Evolutionary conservation across 2,888 invertebrate species (phyloP).

Genomic region (Scaptodrosophila latifasciaeformis): DNA sequence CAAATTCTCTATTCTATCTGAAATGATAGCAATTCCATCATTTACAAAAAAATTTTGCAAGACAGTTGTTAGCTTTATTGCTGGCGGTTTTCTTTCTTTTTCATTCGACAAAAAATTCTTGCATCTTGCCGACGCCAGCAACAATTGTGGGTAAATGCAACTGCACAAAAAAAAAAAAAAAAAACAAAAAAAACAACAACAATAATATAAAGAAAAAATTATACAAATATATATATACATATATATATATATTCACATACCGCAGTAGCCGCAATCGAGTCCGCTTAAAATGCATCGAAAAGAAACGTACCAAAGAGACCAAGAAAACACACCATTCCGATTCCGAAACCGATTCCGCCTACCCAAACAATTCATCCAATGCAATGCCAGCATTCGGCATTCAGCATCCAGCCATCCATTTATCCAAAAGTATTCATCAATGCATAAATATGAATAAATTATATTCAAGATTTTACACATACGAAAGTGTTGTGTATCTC

Average conservation of each 20-base stretch:
- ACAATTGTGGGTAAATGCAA: slow-evolving; percentile 14
- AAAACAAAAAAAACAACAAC: slow-evolving; percentile 15
- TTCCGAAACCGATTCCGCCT: slow-evolving; percentile 1
- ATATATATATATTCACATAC: slow-evolving; percentile 27
- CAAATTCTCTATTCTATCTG: slow-evolving; percentile 24
- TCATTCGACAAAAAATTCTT: slow-evolving; percentile 38
- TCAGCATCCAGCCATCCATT: not conserved
- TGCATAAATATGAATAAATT: not conserved
- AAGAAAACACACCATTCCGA: too few species aligned
- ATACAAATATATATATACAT: not conserved
- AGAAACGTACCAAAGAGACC: slow-evolving; percentile 1
- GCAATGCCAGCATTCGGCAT: slow-evolving; percentile 31
- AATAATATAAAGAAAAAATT: too few species aligned
- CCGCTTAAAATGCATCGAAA: slow-evolving; percentile 12
- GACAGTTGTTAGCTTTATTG: slow-evolving; percentile 24
- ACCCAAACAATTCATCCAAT: not conserved
- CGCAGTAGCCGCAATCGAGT: not conserved
- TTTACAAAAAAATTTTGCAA: slow-evolving; percentile 31
- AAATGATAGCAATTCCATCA: slow-evolving; percentile 64
- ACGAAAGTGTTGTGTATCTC: slow-evolving; percentile 48
- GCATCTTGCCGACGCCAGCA: slow-evolving; percentile 53
- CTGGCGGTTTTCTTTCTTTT: slow-evolving; percentile 27
- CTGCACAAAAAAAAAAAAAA: slow-evolving; percentile 12
- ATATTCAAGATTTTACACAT: slow-evolving; percentile 21
- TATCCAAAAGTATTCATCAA: slow-evolving; percentile 1